phyloP scores from a whole-genome alignment of 2,888 invertebrate species.

The Luperina testacea region DNA sequence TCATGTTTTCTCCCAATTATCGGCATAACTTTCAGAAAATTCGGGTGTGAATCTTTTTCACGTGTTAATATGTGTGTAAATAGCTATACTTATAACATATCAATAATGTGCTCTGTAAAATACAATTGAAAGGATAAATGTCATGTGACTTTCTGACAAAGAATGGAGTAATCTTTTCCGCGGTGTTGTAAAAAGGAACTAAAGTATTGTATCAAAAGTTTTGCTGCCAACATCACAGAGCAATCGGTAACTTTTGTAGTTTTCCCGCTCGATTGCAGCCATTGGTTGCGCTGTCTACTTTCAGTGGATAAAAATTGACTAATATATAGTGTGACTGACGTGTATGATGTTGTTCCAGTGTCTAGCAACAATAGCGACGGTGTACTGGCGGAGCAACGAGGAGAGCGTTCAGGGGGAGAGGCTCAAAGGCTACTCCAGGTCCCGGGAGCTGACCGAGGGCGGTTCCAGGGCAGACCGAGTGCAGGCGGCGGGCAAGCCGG shows the following conservation, averaged over 20 bases:
- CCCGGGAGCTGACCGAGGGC: constrained; percentile 93
- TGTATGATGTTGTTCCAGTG: constrained; percentile 88
- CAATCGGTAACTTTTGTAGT: constrained; percentile 41
- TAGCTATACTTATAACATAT: not conserved
- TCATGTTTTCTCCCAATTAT: constrained; percentile 3
- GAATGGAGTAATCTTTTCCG: constrained; percentile 16
- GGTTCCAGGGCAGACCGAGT: constrained; percentile 93
- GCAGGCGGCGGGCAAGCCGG: constrained; percentile 90
- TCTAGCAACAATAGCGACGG: constrained; percentile 95
- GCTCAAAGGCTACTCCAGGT: constrained; percentile 94
- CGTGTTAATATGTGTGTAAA: not conserved
- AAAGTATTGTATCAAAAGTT: constrained; percentile 48
- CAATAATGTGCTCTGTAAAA: not conserved
- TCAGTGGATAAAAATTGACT: constrained; percentile 3
- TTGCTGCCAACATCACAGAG: constrained; percentile 18
- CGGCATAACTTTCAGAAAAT: not conserved
- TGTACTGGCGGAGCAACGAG: constrained; percentile 96
- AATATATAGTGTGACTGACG: constrained; percentile 29
- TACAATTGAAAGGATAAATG: not conserved
- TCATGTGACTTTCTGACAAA: constrained; percentile 16
- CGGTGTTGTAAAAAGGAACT: constrained; percentile 18
- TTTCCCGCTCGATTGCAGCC: constrained; percentile 25
- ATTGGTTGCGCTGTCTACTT: not conserved
- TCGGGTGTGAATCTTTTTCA: not conserved
- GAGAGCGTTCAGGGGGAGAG: constrained; percentile 95